Evolutionary conservation across 2,113 vertebrate genomes (phyloP).

Genomic region (Loxodonta africana): DNA sequence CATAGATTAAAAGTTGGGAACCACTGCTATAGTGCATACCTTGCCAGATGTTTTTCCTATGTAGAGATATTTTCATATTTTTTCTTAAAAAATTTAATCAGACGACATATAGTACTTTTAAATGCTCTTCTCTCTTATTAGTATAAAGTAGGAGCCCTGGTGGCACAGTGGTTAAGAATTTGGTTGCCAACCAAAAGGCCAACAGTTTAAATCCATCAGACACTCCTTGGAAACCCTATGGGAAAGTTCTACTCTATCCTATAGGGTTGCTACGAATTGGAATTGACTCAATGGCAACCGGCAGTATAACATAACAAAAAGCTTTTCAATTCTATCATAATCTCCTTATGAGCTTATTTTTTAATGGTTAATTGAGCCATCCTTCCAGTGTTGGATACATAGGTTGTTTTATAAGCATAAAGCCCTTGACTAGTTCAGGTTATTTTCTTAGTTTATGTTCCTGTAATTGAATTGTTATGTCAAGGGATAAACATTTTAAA

Average conservation of each 20-base stretch:
- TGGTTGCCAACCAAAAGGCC: no score
- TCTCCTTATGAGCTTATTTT: slow-evolving; percentile 20
- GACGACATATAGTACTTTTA: not conserved
- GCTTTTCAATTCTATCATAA: slow-evolving; percentile 20
- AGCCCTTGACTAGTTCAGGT: not conserved
- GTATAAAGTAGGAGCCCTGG: not conserved
- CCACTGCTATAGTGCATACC: slow-evolving; percentile 4
- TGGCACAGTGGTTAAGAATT: no score
- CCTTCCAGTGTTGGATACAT: not conserved
- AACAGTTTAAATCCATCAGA: no score
- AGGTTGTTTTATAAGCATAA: slow-evolving; percentile 21
- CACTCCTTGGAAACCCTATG: no score
- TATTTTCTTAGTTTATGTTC: slow-evolving; percentile 44
- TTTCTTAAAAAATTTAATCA: slow-evolving; percentile 44
- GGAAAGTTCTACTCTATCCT: no score
- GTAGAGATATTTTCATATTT: slow-evolving; percentile 40
- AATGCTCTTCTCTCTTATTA: not conserved
- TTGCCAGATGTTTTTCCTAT: slow-evolving; percentile 37
- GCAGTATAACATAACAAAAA: not conserved
- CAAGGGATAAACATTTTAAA: slow-evolving; percentile 45
- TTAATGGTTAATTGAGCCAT: slow-evolving; percentile 34
- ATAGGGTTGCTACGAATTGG: no score
- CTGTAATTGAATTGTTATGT: slow-evolving; percentile 43
- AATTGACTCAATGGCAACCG: no score
- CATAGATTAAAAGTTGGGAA: slow-evolving; percentile 18